Conservation (phyloP, 2,888 invertebrate species). For the Kryphioiulus occultus region DNA sequence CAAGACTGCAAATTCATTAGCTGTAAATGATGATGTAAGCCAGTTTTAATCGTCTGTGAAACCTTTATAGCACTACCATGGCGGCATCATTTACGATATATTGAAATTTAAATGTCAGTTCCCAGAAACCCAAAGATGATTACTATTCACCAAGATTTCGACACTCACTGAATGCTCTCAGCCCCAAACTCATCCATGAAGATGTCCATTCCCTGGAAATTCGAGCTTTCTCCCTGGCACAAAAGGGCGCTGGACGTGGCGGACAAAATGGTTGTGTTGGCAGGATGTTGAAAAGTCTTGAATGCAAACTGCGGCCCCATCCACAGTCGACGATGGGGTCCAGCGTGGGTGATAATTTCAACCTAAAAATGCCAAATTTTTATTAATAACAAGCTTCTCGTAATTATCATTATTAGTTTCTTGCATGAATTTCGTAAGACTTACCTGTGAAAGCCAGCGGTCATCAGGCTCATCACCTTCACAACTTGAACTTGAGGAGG, state of each 20-base stretch:
- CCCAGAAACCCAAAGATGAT: too few relatives aligned
- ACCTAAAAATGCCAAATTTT: conserved; percentile 70
- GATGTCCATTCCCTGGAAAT: conserved; percentile 60
- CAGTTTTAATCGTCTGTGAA: too few relatives aligned
- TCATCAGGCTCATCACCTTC: conserved; percentile 72
- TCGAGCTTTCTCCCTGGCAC: conserved; percentile 60
- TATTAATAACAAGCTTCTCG: not conserved
- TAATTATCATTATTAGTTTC: not conserved
- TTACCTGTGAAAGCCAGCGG: conserved; percentile 82
- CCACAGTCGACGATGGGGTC: conserved; percentile 93
- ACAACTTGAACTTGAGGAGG: conserved; percentile 55
- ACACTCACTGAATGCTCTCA: conserved; percentile 61
- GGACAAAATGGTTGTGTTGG: conserved; percentile 62
- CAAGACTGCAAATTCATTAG: too few relatives aligned
- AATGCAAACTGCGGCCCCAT: conserved; percentile 99
- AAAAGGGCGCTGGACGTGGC: conserved; percentile 62
- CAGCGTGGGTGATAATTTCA: conserved; percentile 96
- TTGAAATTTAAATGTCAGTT: too few relatives aligned
- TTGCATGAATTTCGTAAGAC: not conserved
- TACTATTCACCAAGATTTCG: not conserved
- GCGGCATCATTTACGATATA: too few relatives aligned
- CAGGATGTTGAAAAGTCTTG: conserved; percentile 76
- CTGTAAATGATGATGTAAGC: too few relatives aligned
- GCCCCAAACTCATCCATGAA: conserved; percentile 62
- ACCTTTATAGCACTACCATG: too few relatives aligned